Base-by-base conservation (phyloP, 2,888 invertebrate species). In the Emmelina monodactyla region DNA sequence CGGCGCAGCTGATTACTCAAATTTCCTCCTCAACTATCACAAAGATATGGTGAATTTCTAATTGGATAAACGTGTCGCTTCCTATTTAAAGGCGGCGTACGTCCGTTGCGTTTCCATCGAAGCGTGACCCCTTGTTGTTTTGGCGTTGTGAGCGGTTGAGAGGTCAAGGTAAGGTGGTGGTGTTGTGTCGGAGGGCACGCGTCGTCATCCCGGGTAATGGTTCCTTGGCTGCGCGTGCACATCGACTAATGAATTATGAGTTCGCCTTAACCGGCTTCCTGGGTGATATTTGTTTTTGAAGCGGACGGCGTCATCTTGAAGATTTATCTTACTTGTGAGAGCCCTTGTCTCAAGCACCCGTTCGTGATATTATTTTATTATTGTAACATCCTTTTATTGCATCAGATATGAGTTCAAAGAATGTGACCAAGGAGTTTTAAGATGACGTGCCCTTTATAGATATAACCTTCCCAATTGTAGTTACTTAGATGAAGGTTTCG, bases 31-130 rank as follows among this genome's bases (percentile, higher is more conserved):
- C 78, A 76, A 71, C 78, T 78, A 76, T 78, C 71, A 76, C 78
- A 76, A 76, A 79, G 79, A 78, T 79, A 79, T 78, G 79, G 79
- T 79, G 79, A 79, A 79, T 79, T 79, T 79, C 79, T 78, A 78
- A 79, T 79, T 79, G 79, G 76, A 79, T 79, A 79, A 79, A 76
- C 78, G 76, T 78, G 79, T 79, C 76, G 75, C 73, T 79, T 79
- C 79, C 79, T 79, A 78, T 78, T 79, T 79, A 79, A 72, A 76
- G 71, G 67, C 75, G 73, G 68, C 73, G 67, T 9, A 65, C 71
- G 62, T 56, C 61, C 61, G 58, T 63, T 58, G 60, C 59, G 57
- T 61, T 63, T 61, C 78, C 73, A 72, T 51, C 62, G 53, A 49
- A 56, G 46, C 38, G 49, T 58, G 78, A 72, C 47, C 75, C 53